Evolutionary conservation across 1,140 invertebrate species (phyloP).

Genomic region (Rhynchophorus ferrugineus): DNA sequence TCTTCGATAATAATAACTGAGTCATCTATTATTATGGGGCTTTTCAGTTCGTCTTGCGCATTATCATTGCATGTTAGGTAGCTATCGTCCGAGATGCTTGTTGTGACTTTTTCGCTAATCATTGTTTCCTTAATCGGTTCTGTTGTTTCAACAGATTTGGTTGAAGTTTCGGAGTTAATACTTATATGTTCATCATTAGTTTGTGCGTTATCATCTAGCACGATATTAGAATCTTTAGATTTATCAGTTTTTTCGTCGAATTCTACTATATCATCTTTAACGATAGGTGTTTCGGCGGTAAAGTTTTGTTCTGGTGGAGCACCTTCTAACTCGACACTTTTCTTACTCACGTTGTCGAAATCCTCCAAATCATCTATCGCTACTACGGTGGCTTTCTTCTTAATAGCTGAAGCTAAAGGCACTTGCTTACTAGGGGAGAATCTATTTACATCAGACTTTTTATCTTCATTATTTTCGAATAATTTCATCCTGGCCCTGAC

Average conservation of each 20-base stretch:
- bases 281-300: constrained; percentile 1
- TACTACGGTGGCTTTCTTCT: constrained; percentile 15
- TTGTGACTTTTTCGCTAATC: too few species aligned
- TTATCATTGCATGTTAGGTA: too few species aligned
- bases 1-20: too few species aligned
- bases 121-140: too few species aligned
- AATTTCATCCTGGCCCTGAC: constrained; percentile 33
- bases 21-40: not conserved
- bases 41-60: not conserved
- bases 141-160: not conserved
- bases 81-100: not conserved
- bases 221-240: not conserved
- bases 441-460: constrained; percentile 30
- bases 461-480: constrained; percentile 32
- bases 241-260: not conserved
- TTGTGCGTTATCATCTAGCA: not conserved
- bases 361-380: constrained; percentile 23
- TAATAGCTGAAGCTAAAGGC: constrained; percentile 11
- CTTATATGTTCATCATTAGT: not conserved
- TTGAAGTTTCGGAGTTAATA: too few species aligned
- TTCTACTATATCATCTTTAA: not conserved
- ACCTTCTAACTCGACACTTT: constrained; percentile 10
- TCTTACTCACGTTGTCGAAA: constrained; percentile 18
- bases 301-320: not conserved
- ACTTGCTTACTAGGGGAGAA: constrained; percentile 18